phyloP scores from a whole-genome alignment of 2,797 vertebrate genomes.

The Artibeus jamaicensis region DNA sequence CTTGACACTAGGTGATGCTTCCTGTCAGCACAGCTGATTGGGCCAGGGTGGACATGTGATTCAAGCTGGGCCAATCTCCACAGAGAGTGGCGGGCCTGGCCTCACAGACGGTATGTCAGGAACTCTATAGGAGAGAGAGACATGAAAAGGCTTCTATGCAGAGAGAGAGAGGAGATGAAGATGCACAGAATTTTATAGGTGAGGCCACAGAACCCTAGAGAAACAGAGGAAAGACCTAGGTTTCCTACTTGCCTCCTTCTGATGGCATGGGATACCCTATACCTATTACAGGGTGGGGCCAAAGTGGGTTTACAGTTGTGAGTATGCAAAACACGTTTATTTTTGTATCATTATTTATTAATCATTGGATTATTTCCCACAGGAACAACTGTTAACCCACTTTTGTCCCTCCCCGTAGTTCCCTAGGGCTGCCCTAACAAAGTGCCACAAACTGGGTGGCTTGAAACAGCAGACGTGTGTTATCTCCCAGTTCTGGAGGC shows the following conservation, averaged over 20 bases:
- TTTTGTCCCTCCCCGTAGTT: not conserved
- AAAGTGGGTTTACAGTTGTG: not conserved
- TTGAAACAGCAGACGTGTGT: not conserved
- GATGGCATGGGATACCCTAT: not conserved
- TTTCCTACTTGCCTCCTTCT: not conserved
- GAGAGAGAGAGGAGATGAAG: not conserved
- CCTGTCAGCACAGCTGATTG: not conserved
- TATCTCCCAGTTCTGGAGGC: not conserved
- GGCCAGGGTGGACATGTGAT: not conserved
- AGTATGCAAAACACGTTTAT: not conserved
- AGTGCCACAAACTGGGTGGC: not conserved
- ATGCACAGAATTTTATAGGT: not conserved
- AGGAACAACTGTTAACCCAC: not conserved
- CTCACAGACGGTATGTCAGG: not conserved
- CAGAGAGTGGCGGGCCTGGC: not conserved
- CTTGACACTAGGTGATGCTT: not conserved
- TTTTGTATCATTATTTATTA: not conserved
- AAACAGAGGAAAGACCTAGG: not conserved
- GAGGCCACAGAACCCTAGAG: not conserved
- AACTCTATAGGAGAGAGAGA: not conserved
- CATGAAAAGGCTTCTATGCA: accelerated
- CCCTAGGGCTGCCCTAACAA: not conserved
- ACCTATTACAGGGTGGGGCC: not conserved
- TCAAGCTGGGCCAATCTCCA: not conserved
- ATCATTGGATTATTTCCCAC: not conserved